phyloP scores from a whole-genome alignment of 2,888 invertebrate genomes.

The Tiliacea citrago region DNA sequence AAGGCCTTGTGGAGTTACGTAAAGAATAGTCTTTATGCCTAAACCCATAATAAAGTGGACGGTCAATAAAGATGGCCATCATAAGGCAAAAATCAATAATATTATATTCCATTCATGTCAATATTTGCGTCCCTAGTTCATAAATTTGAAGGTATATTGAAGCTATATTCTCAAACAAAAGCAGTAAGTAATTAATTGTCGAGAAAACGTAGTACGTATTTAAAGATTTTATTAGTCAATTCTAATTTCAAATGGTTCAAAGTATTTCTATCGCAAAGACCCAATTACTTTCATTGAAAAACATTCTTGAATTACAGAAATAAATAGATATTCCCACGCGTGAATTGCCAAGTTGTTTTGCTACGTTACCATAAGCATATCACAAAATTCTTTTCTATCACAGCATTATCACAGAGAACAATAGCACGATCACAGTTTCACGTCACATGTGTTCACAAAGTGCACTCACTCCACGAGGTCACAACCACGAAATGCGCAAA shows the following conservation, averaged over 20 bases:
- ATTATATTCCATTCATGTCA: neutral
- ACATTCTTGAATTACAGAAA: conserved; percentile 13
- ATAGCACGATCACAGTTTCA: conserved; percentile 57
- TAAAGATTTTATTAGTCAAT: conserved; percentile 3
- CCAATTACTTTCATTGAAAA: conserved; percentile 34
- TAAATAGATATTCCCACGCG: conserved; percentile 16
- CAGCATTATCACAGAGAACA: conserved; percentile 46
- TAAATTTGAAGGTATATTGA: neutral
- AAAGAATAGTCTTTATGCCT: conserved; percentile 15
- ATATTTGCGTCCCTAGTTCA: neutral
- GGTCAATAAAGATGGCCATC: neutral
- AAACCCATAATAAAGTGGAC: conserved; percentile 1
- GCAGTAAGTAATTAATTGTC: neutral
- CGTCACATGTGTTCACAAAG: conserved; percentile 57
- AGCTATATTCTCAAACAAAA: neutral
- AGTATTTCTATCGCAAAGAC: conserved; percentile 13
- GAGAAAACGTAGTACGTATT: neutral
- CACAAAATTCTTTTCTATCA: conserved; percentile 64
- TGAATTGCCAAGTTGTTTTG: conserved; percentile 37
- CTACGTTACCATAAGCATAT: conserved; percentile 61
- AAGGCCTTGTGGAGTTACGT: conserved; percentile 20
- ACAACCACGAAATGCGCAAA: conserved; percentile 57
- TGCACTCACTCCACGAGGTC: conserved; percentile 61
- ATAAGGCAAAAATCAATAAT: conserved; percentile 2
- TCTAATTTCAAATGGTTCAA: conserved; percentile 16